These are phyloP conservation scores for Caenorhabditis elegans DNA, from an alignment of 1,140 invertebrate genomes.

Conservation along the genomic window DNA sequence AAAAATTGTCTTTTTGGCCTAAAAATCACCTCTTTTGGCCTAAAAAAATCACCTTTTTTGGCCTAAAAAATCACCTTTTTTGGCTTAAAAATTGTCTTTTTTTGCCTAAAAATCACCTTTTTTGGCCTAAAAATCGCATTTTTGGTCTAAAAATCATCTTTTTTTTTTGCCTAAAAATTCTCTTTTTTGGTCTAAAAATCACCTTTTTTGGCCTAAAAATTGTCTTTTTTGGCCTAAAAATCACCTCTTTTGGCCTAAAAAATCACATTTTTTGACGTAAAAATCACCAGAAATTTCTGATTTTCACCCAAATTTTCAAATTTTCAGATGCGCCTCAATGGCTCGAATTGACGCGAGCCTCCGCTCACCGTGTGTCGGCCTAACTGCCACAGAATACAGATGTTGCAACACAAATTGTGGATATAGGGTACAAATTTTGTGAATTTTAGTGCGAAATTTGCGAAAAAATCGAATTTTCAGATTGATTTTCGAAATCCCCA, in stretches of 20 bases:
- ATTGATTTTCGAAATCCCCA: constrained; percentile 26
- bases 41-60: not conserved
- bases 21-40: not conserved
- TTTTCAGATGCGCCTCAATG: constrained; percentile 33
- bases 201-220: too few relatives aligned
- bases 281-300: not conserved
- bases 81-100: not conserved
- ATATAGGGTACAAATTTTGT: not conserved
- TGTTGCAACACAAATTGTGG: constrained; percentile 32
- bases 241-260: too few relatives aligned
- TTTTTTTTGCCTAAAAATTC: too few relatives aligned
- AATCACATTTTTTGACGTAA: not conserved
- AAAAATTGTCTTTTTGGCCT: too few relatives aligned
- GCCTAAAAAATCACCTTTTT: not conserved
- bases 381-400: constrained; percentile 25
- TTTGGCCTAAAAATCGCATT: not conserved
- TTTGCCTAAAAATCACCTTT: not conserved
- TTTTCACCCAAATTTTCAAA: not conserved
- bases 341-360: constrained; percentile 25
- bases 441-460: not conserved
- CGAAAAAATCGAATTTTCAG: not conserved
- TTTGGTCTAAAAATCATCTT: too few relatives aligned
- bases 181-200: too few relatives aligned
- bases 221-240: not conserved
- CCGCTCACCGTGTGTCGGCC: constrained; percentile 36